Evolutionary conservation across 2,113 vertebrate species (phyloP).

Genomic region (Cariama cristata): DNA sequence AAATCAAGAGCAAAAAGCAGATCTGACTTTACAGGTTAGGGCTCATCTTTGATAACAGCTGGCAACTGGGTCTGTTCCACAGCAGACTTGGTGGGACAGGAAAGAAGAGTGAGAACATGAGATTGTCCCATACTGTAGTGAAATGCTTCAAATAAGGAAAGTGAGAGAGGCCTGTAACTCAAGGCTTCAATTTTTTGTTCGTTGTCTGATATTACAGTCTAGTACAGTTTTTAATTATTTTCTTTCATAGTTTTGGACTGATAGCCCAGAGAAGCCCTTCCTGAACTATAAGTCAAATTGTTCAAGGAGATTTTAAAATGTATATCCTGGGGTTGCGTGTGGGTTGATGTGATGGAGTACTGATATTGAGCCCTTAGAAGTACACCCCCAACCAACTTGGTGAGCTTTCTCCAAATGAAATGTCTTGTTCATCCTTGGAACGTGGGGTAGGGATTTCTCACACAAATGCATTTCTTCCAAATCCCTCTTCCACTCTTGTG

Average conservation of each 20-base stretch:
- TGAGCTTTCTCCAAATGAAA: neutral
- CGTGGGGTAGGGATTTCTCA: neutral
- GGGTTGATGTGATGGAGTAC: neutral
- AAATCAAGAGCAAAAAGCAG: neutral
- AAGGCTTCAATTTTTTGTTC: neutral
- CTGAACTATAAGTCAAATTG: neutral
- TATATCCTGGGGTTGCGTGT: neutral
- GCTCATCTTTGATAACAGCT: neutral
- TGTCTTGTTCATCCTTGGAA: neutral
- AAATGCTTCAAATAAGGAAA: neutral
- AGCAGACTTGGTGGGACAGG: neutral
- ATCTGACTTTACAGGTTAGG: neutral
- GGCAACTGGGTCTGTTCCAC: neutral
- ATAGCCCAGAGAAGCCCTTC: neutral
- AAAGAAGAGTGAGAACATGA: neutral
- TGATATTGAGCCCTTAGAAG: neutral
- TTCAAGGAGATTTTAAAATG: neutral
- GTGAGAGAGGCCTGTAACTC: neutral
- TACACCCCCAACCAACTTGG: neutral
- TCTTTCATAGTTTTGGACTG: neutral
- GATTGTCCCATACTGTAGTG: neutral
- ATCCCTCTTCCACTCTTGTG: neutral
- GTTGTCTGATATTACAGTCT: neutral
- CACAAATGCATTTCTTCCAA: neutral
- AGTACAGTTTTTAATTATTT: neutral